A percentile compares a stretch with the other conserved stretches of the same genome.
These are phyloP conservation scores for Rhinophrynus dorsalis DNA, from an alignment of 2,797 vertebrate genomes.

Conservation along the genomic window DNA sequence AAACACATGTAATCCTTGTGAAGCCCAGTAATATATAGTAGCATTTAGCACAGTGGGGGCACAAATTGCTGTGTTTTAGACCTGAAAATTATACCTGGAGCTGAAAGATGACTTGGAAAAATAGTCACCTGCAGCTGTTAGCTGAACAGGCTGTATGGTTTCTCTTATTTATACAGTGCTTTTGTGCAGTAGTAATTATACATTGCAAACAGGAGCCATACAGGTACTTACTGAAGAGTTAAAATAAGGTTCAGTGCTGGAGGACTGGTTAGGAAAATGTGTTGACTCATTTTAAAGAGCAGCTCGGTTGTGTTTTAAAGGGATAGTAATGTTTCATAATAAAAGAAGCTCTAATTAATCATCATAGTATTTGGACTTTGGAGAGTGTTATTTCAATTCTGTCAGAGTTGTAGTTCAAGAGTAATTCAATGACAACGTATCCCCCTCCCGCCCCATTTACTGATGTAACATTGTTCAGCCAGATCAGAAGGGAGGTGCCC, in stretches of 20 bases:
- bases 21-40: background rate
- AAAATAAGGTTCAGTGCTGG: background rate
- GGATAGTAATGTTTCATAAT: no score
- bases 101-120: background rate
- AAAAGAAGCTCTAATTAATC: no score
- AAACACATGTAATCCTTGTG: background rate
- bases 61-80: background rate
- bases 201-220: background rate
- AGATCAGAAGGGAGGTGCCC: no score
- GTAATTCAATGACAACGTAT: no score
- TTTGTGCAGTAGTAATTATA: background rate
- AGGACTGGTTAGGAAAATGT: background rate
- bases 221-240: background rate
- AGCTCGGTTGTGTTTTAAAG: no score
- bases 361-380: no score
- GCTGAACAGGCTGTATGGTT: background rate
- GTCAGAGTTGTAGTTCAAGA: no score
- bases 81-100: background rate
- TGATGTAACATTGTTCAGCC: no score
- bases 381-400: no score
- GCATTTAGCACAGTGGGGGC: background rate
- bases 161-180: background rate
- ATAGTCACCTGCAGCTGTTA: background rate
- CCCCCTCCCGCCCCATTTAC: no score
- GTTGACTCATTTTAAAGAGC: background rate